These are phyloP conservation scores for Epinephelus fuscoguttatus DNA, from an alignment of 2,113 vertebrate species.

Conservation along the genomic window DNA sequence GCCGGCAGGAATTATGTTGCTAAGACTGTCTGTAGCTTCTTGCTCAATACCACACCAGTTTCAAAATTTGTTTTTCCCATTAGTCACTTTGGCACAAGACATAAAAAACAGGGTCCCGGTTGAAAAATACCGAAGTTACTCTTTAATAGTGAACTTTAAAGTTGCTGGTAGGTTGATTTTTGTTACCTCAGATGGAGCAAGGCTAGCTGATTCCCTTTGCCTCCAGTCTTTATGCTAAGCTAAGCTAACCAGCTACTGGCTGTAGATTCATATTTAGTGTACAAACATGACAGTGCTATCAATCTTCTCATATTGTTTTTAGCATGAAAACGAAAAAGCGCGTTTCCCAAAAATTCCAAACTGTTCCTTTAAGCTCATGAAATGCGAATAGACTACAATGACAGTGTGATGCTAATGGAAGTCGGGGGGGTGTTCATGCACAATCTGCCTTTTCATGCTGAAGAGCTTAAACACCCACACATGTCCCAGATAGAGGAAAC, in stretches of 20 bases:
- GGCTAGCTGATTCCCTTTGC: not conserved
- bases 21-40: no score
- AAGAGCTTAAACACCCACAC: slow-evolving; percentile 55
- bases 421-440: slow-evolving; percentile 31
- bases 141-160: no score
- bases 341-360: not conserved
- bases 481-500: slow-evolving; percentile 41
- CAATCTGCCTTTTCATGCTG: slow-evolving; percentile 37
- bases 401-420: not conserved
- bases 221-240: not conserved
- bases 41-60: no score
- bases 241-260: not conserved
- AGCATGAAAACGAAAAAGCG: not conserved
- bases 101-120: no score
- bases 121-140: no score
- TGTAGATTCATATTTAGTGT: not conserved
- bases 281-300: not conserved
- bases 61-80: no score
- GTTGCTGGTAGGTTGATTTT: no score
- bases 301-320: not conserved
- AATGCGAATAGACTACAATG: not conserved
- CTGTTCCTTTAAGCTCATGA: not conserved
- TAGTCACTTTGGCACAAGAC: no score
- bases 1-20: no score
- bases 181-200: not conserved